Evolutionary conservation across 2,888 invertebrate species (phyloP), one percentile per base, ranked within the genome.

Genomic region (Iphiclides podalirius): DNA sequence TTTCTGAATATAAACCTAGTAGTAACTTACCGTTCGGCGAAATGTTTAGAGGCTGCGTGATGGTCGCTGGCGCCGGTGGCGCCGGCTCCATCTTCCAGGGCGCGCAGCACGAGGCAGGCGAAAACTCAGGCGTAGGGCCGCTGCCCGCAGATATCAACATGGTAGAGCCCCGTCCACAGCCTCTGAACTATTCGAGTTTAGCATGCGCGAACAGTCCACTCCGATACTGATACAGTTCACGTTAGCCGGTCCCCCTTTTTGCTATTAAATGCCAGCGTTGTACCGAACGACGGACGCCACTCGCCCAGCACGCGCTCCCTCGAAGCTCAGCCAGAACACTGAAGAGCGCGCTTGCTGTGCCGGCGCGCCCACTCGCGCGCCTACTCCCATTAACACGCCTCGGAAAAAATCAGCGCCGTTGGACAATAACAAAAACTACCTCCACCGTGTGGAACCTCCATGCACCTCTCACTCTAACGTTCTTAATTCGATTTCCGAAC

Each of bases 111-210:
- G 90, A 80, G 70, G 88, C 80, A 76, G 90, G 82, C 79, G 89
- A 89, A 69, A 87, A 89, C 73, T 89, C 89, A 74, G 90, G 79
- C 79, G 90, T 89, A 75, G 90, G 86, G 80, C 90, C 84, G 85
- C 88, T 83, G 85, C 90, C 84, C 90, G 91, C 91, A 72, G 91
- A 91, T 86, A 92, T 92, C 90, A 92, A 90, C 92, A 92, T 92
- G 75, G 82, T 85, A 77, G 78, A 70, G 73, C 80, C 81, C 79
- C n/a, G n/a, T n/a, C n/a, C 66, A 64, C 72, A 72, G 75, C 58
- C 63, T 61, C 53, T 41, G 45, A 51, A 64, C 70, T 66, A 34
- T 65, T 70, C 68, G 70, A 73, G 66, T 60, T 59, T 60, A 73
- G 65, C 80, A 80, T 79, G 63, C 72, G 72, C 79, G 77, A 72